Evolutionary conservation across 2,888 invertebrate genomes (phyloP).

Genomic region (Phania funesta): DNA sequence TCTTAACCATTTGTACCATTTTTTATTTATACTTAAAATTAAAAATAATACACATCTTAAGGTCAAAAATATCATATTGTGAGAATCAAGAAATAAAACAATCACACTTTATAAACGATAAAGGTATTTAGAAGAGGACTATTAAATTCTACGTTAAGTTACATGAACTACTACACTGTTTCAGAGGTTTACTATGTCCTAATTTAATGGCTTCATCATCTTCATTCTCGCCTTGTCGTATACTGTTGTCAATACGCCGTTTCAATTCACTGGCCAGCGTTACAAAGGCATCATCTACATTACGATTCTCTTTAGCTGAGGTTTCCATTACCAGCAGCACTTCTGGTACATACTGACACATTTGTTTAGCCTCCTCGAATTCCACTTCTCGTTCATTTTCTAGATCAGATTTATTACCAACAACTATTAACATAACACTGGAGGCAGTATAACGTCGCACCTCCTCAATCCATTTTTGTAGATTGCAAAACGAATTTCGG

Average conservation of each 20-base stretch:
- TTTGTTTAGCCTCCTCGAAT: conserved; percentile 91
- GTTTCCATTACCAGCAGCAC: conserved; percentile 93
- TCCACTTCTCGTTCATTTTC: conserved; percentile 91
- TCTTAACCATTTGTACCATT: conserved; percentile 57
- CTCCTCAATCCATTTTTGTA: conserved; percentile 98
- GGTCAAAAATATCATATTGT: not conserved
- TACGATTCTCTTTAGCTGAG: conserved; percentile 94
- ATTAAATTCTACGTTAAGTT: conserved; percentile 76
- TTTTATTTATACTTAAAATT: conserved; percentile 28
- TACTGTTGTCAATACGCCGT: conserved; percentile 87
- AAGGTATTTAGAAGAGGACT: not conserved
- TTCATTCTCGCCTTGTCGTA: conserved; percentile 82
- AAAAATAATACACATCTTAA: not conserved
- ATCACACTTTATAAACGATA: conserved; percentile 28
- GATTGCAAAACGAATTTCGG: conserved; percentile 92
- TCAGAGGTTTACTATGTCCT: conserved; percentile 85
- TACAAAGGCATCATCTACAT: conserved; percentile 93
- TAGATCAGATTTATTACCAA: conserved; percentile 96
- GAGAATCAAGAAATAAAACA: conserved; percentile 15
- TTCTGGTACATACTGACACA: conserved; percentile 92
- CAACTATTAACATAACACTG: conserved; percentile 92
- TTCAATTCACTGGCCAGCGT: conserved; percentile 93
- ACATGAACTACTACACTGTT: conserved; percentile 85
- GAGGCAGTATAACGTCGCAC: conserved; percentile 96
- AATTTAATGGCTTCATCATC: conserved; percentile 85